Base-by-base conservation (phyloP, 2,113 vertebrate species). In the Mola mola region DNA sequence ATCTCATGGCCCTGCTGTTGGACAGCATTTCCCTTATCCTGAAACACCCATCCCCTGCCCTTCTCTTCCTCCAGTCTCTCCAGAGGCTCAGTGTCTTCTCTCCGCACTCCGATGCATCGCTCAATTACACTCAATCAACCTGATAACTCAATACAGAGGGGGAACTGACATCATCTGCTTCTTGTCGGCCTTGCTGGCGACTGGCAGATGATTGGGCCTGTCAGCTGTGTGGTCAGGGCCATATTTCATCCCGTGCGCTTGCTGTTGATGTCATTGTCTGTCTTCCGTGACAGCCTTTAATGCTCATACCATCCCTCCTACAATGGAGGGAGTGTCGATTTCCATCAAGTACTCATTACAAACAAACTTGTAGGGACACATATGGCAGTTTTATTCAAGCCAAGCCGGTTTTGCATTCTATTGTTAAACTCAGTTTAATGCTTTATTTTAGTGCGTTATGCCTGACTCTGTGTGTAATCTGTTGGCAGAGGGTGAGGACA, bases 121-220 rank as follows among this genome's bases (percentile, higher is more conserved):
- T 82, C 83, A 86, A 87, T 87, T 88, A 87, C 72, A 81, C 80
- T 85, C 74, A 84, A 81, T 88, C 75, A 85, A 48, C 21, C 69
- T 62, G 63, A 75, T 90, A 90, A 88, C 77, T 77, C 64, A 82
- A 88, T 90, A 72, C 43, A 58, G 79, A 76, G 61, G 50, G 49
- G 83, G 66, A 82, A 74, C 76, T 81, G 88, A 87, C 81, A 86
- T 87, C 78, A 84, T 78, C 77, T 78, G 84, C 69, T 81, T 62
- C 51, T 82, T 29, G 68, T 75, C 22, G 38, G 78, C 59, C 74
- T 66, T 56, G 63, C 40, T 72, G 72, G 82, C 66, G 82, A 81
- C 72, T 61, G 65, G 69, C 66, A 75, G 75, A 76, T 76, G 75
- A 86, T 64, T 63, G 78, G 73, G 44, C 56, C 53, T 73, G 72